phyloP scores from a whole-genome alignment of 2,113 vertebrate genomes.

The Arenaria interpres region DNA sequence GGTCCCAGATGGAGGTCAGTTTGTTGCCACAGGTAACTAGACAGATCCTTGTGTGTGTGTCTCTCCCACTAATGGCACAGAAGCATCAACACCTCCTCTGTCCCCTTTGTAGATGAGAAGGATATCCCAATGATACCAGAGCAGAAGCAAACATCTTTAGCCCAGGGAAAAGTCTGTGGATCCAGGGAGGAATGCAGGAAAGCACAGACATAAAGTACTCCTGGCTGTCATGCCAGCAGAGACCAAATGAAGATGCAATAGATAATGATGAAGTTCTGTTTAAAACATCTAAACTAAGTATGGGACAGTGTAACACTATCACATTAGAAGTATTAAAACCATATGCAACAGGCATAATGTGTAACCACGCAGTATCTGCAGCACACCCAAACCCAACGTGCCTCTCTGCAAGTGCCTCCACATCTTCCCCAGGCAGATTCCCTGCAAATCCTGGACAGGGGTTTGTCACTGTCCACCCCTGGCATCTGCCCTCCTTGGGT shows the following conservation, averaged over 20 bases:
- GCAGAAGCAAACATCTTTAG: not conserved
- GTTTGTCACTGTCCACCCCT: not conserved
- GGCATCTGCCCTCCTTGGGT: not conserved
- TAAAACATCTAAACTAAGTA: not conserved
- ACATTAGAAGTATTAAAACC: not conserved
- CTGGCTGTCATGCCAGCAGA: not conserved
- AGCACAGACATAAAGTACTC: not conserved
- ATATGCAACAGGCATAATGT: not conserved
- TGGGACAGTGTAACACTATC: not conserved
- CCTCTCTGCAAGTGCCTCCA: not conserved
- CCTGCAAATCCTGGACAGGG: not conserved
- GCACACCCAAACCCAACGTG: not conserved
- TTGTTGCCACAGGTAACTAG: not conserved
- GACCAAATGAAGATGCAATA: not conserved
- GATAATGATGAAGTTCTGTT: not conserved
- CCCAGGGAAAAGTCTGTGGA: not conserved
- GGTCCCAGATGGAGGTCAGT: not conserved
- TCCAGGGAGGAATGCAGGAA: not conserved
- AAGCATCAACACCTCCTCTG: not conserved
- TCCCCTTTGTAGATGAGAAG: not conserved
- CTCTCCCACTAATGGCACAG: not conserved
- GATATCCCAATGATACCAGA: not conserved
- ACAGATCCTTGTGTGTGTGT: not conserved
- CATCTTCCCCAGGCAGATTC: not conserved
- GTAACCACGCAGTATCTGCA: not conserved